Conservation (phyloP, 2,113 vertebrate species). For the Aptenodytes patagonicus region DNA sequence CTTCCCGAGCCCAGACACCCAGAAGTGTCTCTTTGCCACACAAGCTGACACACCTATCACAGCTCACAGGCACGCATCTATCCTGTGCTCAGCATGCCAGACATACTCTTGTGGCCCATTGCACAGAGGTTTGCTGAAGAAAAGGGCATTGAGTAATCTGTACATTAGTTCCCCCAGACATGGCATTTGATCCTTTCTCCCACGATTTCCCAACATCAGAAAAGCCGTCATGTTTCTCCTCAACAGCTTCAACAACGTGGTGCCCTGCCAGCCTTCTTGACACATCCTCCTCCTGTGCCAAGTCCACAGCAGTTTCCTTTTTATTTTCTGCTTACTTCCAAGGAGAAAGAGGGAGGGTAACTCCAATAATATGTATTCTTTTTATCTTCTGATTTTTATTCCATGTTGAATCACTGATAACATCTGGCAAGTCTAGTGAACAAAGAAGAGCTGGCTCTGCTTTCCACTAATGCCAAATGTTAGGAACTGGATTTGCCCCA, state of each 20-base stretch:
- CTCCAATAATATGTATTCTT: neutral
- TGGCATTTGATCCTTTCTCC: neutral
- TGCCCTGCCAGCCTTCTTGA: neutral
- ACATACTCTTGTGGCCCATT: neutral
- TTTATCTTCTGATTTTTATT: neutral
- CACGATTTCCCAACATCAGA: neutral
- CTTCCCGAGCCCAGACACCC: neutral
- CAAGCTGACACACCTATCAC: neutral
- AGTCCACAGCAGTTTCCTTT: neutral
- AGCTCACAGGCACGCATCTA: neutral
- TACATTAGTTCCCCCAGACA: neutral
- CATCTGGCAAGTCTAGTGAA: neutral
- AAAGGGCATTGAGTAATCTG: neutral
- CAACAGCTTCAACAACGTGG: neutral
- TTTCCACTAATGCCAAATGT: neutral
- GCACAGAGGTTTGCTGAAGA: neutral
- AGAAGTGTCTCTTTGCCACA: neutral
- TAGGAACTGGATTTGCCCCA: neutral
- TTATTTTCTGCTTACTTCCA: neutral
- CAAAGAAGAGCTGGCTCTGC: neutral
- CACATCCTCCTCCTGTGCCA: neutral
- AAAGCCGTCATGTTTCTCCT: neutral
- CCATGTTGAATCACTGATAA: neutral
- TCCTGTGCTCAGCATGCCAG: neutral
- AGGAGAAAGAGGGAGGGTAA: neutral